These are phyloP conservation scores for Campylorhamphus procurvoides DNA, from an alignment of 2,113 vertebrate genomes.

Conservation along the genomic window DNA sequence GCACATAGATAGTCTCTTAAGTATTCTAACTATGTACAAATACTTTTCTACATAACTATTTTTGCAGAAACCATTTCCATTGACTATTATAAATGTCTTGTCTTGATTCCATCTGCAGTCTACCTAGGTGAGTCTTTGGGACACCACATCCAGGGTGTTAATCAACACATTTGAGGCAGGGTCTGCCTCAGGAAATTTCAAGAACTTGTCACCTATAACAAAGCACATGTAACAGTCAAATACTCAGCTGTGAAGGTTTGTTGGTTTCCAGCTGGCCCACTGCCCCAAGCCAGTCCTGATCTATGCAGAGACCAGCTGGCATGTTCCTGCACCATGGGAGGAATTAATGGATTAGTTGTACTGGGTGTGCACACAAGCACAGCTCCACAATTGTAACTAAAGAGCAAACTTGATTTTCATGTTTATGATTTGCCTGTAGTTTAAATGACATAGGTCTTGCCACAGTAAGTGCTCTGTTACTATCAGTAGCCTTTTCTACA, in stretches of 20 bases:
- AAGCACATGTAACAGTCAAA: not conserved
- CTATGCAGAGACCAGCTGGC: not conserved
- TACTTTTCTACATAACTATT: not conserved
- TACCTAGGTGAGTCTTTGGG: not conserved
- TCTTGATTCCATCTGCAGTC: not conserved
- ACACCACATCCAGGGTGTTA: not conserved
- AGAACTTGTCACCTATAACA: not conserved
- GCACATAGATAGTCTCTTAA: not conserved
- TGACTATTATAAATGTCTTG: not conserved
- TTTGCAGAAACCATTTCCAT: not conserved
- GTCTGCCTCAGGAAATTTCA: not conserved
- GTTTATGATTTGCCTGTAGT: not conserved
- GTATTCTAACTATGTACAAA: not conserved
- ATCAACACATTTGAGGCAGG: not conserved
- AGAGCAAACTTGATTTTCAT: not conserved
- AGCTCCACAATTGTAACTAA: not conserved
- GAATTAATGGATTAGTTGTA: not conserved
- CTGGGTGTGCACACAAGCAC: not conserved
- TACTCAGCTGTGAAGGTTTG: not conserved
- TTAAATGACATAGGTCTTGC: not conserved
- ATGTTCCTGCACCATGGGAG: not conserved
- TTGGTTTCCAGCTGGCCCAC: not conserved
- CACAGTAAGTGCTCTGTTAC: not conserved
- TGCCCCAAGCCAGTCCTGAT: not conserved
- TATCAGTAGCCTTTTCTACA: not conserved